A percentile compares a stretch with the other conserved stretches of the same genome.
phyloP scores from a whole-genome alignment of 53 echinoderm and acorn worm species.

The Patiria pectinifera region DNA sequence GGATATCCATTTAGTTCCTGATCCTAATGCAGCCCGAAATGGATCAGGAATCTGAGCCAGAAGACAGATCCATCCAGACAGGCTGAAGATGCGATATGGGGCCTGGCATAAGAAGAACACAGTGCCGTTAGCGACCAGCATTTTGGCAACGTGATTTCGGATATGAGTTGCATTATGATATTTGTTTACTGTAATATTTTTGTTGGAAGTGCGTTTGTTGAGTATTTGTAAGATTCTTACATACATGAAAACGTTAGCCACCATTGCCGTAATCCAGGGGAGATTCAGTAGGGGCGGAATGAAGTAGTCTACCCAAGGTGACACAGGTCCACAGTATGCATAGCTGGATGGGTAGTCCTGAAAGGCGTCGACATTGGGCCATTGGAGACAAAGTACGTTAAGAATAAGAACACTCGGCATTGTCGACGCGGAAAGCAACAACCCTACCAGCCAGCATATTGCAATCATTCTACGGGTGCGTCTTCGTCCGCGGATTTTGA shows the following conservation, averaged over 20 bases:
- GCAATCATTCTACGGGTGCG: constrained; percentile 57
- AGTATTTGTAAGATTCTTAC: neutral
- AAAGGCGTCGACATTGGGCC: neutral
- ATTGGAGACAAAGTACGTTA: neutral
- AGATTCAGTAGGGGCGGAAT: neutral
- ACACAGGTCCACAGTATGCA: neutral
- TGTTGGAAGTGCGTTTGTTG: constrained; percentile 5
- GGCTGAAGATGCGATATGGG: neutral
- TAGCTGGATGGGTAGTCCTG: neutral
- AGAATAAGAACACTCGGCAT: neutral
- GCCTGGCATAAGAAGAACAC: constrained; percentile 37
- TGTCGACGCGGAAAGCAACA: constrained; percentile 14
- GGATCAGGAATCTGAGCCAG: neutral
- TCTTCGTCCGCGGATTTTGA: constrained; percentile 43
- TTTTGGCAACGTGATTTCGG: constrained; percentile 21
- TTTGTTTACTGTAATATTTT: neutral
- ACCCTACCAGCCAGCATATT: constrained; percentile 55
- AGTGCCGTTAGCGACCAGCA: constrained; percentile 18
- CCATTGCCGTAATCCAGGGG: constrained; percentile 36
- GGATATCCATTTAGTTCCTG: neutral
- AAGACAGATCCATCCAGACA: neutral
- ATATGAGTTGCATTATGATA: neutral
- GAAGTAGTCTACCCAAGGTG: neutral
- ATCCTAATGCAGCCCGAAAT: neutral
- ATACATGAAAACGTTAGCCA: constrained; percentile 37